A percentile compares a stretch with the other conserved stretches of the same genome.
phyloP scores from a whole-genome alignment of 2,113 vertebrate genomes.

The Anhinga rufa region DNA sequence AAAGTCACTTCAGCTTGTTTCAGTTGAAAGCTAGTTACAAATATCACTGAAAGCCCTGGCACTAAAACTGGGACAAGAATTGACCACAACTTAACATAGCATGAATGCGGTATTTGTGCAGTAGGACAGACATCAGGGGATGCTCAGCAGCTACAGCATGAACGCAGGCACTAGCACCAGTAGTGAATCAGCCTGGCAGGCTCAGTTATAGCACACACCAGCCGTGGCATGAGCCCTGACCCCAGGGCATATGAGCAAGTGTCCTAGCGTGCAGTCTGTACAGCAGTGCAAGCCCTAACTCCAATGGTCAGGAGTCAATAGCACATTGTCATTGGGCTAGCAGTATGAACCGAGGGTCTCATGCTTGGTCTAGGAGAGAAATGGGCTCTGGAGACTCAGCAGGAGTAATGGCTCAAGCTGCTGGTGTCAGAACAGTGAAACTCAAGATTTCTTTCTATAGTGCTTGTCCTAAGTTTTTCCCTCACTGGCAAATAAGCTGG shows the following conservation, averaged over 20 bases:
- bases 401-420: background rate
- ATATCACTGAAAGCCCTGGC: background rate
- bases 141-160: background rate
- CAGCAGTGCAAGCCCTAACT: background rate
- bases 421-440: background rate
- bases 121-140: background rate
- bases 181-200: background rate
- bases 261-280: too few species aligned
- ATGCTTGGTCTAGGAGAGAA: background rate
- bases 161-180: background rate
- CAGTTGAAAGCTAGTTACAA: background rate
- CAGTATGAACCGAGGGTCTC: background rate
- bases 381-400: background rate
- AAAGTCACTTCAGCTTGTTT: background rate
- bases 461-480: background rate
- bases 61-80: background rate
- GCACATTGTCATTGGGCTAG: background rate
- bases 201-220: background rate
- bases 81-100: background rate
- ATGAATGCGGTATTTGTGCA: background rate
- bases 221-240: background rate
- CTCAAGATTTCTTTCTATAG: background rate
- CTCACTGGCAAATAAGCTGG: background rate
- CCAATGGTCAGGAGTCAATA: background rate
- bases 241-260: background rate